phyloP scores from a whole-genome alignment of 2,888 invertebrate genomes.

The Andrena flavipes region DNA sequence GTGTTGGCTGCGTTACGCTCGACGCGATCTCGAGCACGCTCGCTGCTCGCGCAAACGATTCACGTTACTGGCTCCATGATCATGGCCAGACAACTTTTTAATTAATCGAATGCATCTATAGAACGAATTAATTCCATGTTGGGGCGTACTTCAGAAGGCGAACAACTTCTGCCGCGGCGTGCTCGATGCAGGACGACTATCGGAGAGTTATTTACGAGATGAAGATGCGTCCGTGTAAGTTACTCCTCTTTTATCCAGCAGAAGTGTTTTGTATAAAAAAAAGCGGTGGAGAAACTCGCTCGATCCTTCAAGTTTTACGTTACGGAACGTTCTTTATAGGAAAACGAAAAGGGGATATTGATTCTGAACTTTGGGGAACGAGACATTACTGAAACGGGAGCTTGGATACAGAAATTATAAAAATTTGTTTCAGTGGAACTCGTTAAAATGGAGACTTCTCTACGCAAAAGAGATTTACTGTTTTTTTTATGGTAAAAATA shows the following conservation, averaged over 20 bases:
- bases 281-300: neutral
- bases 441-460: neutral
- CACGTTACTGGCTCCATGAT: conserved; percentile 30
- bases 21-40: conserved; percentile 24
- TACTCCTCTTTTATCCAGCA: neutral
- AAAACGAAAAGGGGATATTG: neutral
- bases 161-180: conserved; percentile 5
- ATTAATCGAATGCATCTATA: conserved; percentile 26
- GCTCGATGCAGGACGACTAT: neutral
- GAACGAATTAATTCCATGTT: conserved; percentile 7
- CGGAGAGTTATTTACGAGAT: neutral
- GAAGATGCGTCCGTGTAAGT: neutral
- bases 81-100: conserved; percentile 24
- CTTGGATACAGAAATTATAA: neutral
- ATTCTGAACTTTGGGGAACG: neutral
- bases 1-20: conserved; percentile 30
- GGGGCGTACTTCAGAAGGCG: neutral
- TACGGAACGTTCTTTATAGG: neutral
- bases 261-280: neutral
- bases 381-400: neutral
- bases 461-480: no score
- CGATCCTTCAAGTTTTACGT: neutral
- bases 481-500: no score
- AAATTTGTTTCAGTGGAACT: neutral
- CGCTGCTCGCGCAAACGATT: conserved; percentile 51